phyloP scores from a whole-genome alignment of 2,797 vertebrate genomes.

The Protosalanx chinensis region DNA sequence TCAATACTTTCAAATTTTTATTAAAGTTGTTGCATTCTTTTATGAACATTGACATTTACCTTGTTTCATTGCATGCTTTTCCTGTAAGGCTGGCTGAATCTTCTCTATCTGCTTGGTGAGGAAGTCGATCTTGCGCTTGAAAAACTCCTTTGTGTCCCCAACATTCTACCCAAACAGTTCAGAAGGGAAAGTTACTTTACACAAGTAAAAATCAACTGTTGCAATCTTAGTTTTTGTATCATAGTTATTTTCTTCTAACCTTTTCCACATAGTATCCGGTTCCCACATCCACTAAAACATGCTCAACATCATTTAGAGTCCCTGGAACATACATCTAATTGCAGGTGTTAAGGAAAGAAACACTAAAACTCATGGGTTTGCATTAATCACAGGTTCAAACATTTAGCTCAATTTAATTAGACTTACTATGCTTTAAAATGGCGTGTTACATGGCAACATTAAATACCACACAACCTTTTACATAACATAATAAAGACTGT shows the following conservation, averaged over 20 bases:
- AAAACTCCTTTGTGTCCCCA: conserved; percentile 82
- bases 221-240: neutral
- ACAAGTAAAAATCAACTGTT: neutral
- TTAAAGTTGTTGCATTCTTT: neutral
- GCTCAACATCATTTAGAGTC: conserved; percentile 83
- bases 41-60: conserved; percentile 61
- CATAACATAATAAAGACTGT: neutral
- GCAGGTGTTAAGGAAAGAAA: conserved; percentile 61
- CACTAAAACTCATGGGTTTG: neutral
- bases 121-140: conserved; percentile 92
- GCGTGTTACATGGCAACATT: neutral
- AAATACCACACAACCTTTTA: neutral
- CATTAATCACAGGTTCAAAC: no score
- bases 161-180: conserved; percentile 70
- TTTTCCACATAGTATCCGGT: conserved; percentile 96
- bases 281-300: conserved; percentile 87
- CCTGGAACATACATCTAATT: conserved; percentile 94
- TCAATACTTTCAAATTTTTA: neutral
- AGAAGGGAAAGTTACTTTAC: neutral
- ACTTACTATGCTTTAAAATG: neutral
- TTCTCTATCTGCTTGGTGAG: conserved; percentile 96
- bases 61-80: conserved; percentile 93
- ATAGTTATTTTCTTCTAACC: conserved; percentile 64
- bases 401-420: no score
- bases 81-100: conserved; percentile 90